Evolutionary conservation across 2,888 invertebrate genomes (phyloP).

Genomic region (Phymatocera aterrima): DNA sequence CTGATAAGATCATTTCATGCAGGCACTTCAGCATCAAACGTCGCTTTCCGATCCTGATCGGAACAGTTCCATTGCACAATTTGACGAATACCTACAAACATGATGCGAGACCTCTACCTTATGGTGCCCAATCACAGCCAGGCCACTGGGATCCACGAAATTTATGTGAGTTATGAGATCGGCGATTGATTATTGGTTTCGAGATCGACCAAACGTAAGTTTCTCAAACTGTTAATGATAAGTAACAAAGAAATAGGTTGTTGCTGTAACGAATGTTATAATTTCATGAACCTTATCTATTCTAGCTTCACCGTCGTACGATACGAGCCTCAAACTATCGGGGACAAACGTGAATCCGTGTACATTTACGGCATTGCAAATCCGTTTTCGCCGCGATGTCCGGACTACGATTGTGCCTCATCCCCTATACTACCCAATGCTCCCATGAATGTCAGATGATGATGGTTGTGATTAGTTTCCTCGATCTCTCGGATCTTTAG

Average conservation of each 20-base stretch:
- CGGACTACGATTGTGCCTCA: too few relatives aligned
- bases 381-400: too few relatives aligned
- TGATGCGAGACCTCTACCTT: not conserved
- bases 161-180: not conserved
- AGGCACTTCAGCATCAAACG: conserved; percentile 49
- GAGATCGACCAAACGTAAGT: not conserved
- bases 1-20: too few relatives aligned
- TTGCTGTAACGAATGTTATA: not conserved
- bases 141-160: not conserved
- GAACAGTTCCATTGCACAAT: conserved; percentile 43
- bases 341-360: too few relatives aligned
- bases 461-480: too few relatives aligned
- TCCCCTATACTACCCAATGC: too few relatives aligned
- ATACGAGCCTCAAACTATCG: too few relatives aligned
- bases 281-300: not conserved
- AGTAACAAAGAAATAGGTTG: not conserved
- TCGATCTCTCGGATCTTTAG: too few relatives aligned
- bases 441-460: too few relatives aligned
- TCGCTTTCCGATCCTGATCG: conserved; percentile 51
- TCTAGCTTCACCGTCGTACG: not conserved
- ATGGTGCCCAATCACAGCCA: not conserved
- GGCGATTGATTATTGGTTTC: not conserved
- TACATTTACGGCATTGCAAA: too few relatives aligned
- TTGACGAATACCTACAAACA: not conserved
- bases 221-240: not conserved